These are phyloP conservation scores for Rhagonycha lutea DNA, from an alignment of 2,888 invertebrate species.

Conservation along the genomic window DNA sequence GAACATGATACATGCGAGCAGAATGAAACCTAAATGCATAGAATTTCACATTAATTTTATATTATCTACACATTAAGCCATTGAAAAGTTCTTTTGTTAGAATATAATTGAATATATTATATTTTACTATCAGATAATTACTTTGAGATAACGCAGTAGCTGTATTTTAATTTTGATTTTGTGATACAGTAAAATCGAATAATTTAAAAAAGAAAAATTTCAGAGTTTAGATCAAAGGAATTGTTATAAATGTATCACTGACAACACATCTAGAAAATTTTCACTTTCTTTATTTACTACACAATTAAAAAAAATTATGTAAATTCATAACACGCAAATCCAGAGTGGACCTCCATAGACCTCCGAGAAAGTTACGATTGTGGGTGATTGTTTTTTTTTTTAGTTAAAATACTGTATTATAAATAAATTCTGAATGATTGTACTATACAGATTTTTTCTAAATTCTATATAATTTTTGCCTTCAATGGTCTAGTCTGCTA, in stretches of 20 bases:
- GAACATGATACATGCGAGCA: neutral
- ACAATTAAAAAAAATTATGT: neutral
- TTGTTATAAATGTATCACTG: neutral
- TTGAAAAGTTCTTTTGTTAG: neutral
- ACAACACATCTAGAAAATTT: neutral
- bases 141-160: neutral
- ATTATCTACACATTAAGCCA: neutral
- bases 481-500: no score
- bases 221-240: neutral
- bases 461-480: neutral
- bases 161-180: neutral
- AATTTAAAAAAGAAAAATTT: neutral
- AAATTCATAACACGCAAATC: neutral
- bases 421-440: no score
- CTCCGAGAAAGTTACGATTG: neutral
- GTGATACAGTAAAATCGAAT: neutral
- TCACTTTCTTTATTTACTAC: neutral
- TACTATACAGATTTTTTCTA: neutral
- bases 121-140: neutral
- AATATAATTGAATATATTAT: neutral
- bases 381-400: neutral
- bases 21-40: neutral
- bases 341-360: neutral
- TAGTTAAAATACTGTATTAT: neutral
- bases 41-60: neutral